Evolutionary conservation across 1,140 invertebrate genomes (phyloP).

Genomic region (Drosophila paulistorum): DNA sequence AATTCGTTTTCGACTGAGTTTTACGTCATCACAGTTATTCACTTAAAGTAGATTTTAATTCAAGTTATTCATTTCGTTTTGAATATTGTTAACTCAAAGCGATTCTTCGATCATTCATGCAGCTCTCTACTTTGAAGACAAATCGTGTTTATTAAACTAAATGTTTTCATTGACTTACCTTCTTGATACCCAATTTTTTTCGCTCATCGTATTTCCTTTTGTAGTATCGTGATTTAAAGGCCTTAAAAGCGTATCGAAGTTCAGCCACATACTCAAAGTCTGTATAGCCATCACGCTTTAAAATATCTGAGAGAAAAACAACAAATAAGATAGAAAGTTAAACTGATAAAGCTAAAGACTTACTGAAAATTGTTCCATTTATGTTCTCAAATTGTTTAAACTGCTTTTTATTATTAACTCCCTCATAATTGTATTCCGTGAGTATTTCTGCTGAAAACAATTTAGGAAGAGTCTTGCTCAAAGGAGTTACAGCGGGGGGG

Average conservation of each 20-base stretch:
- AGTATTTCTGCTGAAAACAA: slow-evolving; percentile 14
- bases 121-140: too few species aligned
- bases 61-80: too few species aligned
- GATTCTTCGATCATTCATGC: too few species aligned
- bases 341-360: neutral
- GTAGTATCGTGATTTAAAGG: slow-evolving; percentile 1
- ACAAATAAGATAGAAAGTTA: too few species aligned
- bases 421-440: slow-evolving; percentile 8
- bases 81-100: too few species aligned
- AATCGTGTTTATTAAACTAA: too few species aligned
- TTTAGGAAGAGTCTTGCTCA: neutral
- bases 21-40: too few species aligned
- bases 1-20: too few species aligned
- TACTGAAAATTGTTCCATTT: slow-evolving; percentile 3
- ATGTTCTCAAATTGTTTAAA: slow-evolving; percentile 15
- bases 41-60: too few species aligned
- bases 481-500: neutral
- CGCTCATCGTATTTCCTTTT: slow-evolving; percentile 8
- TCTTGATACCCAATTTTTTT: slow-evolving; percentile 5
- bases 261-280: slow-evolving; percentile 11
- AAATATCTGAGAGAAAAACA: neutral
- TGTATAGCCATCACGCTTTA: slow-evolving; percentile 12
- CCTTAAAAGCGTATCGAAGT: neutral
- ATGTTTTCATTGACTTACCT: neutral
- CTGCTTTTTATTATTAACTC: neutral